These are phyloP conservation scores for Arrhamphus sclerolepis DNA, from an alignment of 2,797 vertebrate species.

Conservation along the genomic window DNA sequence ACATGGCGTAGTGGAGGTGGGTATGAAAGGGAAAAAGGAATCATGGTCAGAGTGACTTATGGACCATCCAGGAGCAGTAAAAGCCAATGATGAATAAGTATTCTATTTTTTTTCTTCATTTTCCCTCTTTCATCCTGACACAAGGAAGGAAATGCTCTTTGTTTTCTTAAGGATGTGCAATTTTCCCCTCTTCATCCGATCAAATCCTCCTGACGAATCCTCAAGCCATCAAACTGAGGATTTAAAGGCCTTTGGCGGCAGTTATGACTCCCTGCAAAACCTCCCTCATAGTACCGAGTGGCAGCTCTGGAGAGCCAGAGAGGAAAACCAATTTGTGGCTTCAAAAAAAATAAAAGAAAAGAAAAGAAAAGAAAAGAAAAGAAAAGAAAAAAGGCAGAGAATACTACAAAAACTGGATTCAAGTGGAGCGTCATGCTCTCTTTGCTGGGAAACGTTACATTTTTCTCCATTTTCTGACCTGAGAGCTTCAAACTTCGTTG, in stretches of 20 bases:
- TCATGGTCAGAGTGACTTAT: slow-evolving; percentile 73
- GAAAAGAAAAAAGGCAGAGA: slow-evolving; percentile 12
- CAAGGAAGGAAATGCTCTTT: slow-evolving; percentile 90
- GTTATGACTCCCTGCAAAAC: slow-evolving; percentile 86
- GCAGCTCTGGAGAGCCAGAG: slow-evolving; percentile 80
- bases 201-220: slow-evolving; percentile 87
- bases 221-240: slow-evolving; percentile 87
- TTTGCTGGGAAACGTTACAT: slow-evolving; percentile 77
- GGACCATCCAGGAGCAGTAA: slow-evolving; percentile 82
- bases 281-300: slow-evolving; percentile 81
- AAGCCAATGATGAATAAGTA: slow-evolving; percentile 89
- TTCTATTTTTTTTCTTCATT: slow-evolving; percentile 64
- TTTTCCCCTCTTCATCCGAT: slow-evolving; percentile 94
- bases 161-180: slow-evolving; percentile 96
- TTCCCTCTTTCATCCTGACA: slow-evolving; percentile 83
- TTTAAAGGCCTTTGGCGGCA: slow-evolving; percentile 87
- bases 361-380: slow-evolving; percentile 17
- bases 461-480: slow-evolving; percentile 61
- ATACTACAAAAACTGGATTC: slow-evolving; percentile 70
- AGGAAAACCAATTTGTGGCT: slow-evolving; percentile 84
- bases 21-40: slow-evolving; percentile 71
- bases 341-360: slow-evolving; percentile 17
- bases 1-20: slow-evolving; percentile 58
- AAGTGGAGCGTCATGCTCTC: slow-evolving; percentile 82
- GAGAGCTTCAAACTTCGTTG: slow-evolving; percentile 40